Evolutionary conservation across 1,140 invertebrate species (phyloP), one percentile per base, ranked within the genome.

Genomic region (Hypothenemus hampei): DNA sequence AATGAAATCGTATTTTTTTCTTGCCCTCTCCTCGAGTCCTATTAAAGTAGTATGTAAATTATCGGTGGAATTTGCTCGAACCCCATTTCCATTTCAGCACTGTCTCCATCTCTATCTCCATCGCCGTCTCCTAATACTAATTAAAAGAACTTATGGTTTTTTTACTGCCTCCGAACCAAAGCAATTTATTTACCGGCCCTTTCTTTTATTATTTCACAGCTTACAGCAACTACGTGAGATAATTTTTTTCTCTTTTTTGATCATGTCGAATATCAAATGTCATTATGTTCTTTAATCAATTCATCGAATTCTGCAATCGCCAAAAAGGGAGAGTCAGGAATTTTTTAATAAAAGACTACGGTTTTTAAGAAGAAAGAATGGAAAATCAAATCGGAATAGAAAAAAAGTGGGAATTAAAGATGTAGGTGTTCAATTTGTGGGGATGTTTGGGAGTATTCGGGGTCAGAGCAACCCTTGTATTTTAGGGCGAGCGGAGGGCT

Each of bases 81-180:
- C 57, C 57, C 57, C 29, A 52, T 47, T 54, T 49, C 50, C n/a
- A n/a, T n/a, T n/a, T n/a, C n/a, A n/a, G n/a, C n/a, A n/a, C n/a
- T n/a, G n/a, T n/a, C n/a, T n/a, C n/a, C n/a, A n/a, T n/a, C n/a
- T n/a, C n/a, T n/a, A n/a, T n/a, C n/a, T n/a, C n/a, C n/a, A 54
- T 22, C 33, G 43, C 57, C 48, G 46, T 58, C 56, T 47, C 31
- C 43, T 21, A 43, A 39, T 51, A 56, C 57, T 61, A 61, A 61
- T 61, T 61, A 61, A 61, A 61, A 61, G 60, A 61, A 61, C 57
- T 61, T 61, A 61, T 55, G 57, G 56, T 61, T 58, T 61, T 60
- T 61, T 61, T 61, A 61, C 51, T 57, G 52, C 43, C 41, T 24
- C 15, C 13, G 50, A 36, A 49, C 43, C 21, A 50, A 31, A 29